Evolutionary conservation across 2,888 invertebrate species (phyloP), one percentile per base, ranked within the genome.

Genomic region (Chrysodeixis includens): DNA sequence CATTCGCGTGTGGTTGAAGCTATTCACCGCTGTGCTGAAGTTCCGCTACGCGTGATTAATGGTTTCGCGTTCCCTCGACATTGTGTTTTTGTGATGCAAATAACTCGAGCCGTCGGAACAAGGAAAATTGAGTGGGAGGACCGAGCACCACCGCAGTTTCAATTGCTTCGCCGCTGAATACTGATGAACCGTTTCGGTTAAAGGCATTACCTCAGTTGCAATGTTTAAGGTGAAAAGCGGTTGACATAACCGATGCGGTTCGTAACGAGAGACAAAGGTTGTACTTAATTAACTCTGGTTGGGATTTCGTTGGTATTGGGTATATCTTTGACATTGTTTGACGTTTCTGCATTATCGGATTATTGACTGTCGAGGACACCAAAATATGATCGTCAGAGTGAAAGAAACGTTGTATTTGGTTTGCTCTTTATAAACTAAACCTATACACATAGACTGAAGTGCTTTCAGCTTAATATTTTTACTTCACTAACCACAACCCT

Each of bases 1-100:
- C 92, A 93, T 87, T 92, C 90, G 92, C 92, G 92, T 93, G 93
- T 87, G 89, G 89, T 86, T 92, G 92, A 92, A 92, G 91, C 91
- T 87, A 91, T 93, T 93, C 92, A 91, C 86, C 85, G 86, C 85
- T 87, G 87, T 85, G 86, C 87, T 87, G 88, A 87, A 92, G 92
- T 92, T 90, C 91, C 91, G 90, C 88, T 89, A 88, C 89, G 88
- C 86, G 92, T 94, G 94, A 94, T 94, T 94, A 94, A 94, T 94
- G 92, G 92, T 91, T 90, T 86, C 89, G 91, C 92, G 90, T 90
- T 92, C 93, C 91, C 92, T 87, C 92, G 91, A 94, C 93, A 93
- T 93, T 92, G 93, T 93, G 94, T 94, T 94, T 94, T 94, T 94
- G 94, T 94, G 93, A 94, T 94, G 94, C 94, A 94, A 94, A 94